Conservation (phyloP, 2,113 vertebrate genomes). For the Donacobius atricapilla region DNA sequence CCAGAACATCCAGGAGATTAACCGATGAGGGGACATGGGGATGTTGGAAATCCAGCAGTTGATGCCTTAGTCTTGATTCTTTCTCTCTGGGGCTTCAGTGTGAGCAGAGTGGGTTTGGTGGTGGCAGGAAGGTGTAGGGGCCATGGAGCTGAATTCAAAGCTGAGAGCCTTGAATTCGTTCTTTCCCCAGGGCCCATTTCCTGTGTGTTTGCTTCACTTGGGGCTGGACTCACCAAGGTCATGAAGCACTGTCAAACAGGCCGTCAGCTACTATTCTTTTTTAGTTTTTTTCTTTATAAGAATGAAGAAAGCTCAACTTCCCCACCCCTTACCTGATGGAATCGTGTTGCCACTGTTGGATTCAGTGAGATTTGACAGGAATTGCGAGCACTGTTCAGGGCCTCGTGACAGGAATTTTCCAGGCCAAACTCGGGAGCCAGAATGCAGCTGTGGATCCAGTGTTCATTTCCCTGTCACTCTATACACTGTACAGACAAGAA, state of each 20-base stretch:
- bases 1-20: neutral
- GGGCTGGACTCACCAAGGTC: neutral
- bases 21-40: neutral
- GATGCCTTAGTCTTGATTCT: neutral
- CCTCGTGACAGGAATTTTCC: neutral
- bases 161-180: neutral
- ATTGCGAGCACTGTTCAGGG: neutral
- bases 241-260: neutral
- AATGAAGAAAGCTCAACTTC: neutral
- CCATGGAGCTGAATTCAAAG: neutral
- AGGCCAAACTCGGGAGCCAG: neutral
- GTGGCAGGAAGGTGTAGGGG: neutral
- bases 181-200: neutral
- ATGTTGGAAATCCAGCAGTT: neutral
- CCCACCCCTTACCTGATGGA: neutral
- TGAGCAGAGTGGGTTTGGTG: neutral
- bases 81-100: neutral
- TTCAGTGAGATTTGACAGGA: neutral
- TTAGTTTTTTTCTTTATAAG: neutral
- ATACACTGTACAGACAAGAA: neutral
- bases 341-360: accelerated
- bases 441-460: accelerated
- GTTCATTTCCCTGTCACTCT: neutral
- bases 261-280: neutral
- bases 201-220: neutral